Percentiles rank a stretch among this genome's conserved stretches.
Conservation (phyloP, 2,113 vertebrate species). For the Ailurus styani region DNA sequence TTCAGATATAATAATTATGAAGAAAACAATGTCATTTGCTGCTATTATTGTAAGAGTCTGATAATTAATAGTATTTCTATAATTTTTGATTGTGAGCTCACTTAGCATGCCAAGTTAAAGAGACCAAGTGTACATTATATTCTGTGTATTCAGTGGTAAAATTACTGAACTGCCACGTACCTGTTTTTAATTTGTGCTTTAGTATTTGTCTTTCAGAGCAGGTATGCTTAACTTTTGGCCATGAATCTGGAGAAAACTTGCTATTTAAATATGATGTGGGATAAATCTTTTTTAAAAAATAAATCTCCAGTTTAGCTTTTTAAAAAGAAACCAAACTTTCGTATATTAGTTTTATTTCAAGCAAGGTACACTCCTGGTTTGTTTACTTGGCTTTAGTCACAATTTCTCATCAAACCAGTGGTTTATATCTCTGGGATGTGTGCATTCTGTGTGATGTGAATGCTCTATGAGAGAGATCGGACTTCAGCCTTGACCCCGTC, state of each 20-base stretch:
- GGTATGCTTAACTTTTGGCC: not conserved
- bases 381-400: not conserved
- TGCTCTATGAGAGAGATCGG: not conserved
- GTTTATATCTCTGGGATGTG: not conserved
- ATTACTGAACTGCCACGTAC: not conserved
- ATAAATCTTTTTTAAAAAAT: not conserved
- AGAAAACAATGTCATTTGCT: slow-evolving; percentile 64
- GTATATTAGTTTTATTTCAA: not conserved
- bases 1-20: slow-evolving; percentile 54
- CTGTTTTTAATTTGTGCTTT: slow-evolving; percentile 3
- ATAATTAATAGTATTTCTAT: slow-evolving; percentile 62
- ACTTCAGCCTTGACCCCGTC: not conserved
- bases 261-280: not conserved
- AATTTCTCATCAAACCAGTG: not conserved
- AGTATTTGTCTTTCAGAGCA: not conserved
- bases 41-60: slow-evolving; percentile 70
- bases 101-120: not conserved
- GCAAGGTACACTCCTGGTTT: not conserved
- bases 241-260: not conserved
- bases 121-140: not conserved
- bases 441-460: not conserved
- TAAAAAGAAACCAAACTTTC: not conserved
- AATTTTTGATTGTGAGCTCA: slow-evolving; percentile 55
- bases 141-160: slow-evolving; percentile 20
- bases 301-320: not conserved